Percentiles rank a stretch among this genome's conserved stretches.
Evolutionary conservation across 2,797 vertebrate genomes (phyloP).

Genomic region (Lepus townsendii): DNA sequence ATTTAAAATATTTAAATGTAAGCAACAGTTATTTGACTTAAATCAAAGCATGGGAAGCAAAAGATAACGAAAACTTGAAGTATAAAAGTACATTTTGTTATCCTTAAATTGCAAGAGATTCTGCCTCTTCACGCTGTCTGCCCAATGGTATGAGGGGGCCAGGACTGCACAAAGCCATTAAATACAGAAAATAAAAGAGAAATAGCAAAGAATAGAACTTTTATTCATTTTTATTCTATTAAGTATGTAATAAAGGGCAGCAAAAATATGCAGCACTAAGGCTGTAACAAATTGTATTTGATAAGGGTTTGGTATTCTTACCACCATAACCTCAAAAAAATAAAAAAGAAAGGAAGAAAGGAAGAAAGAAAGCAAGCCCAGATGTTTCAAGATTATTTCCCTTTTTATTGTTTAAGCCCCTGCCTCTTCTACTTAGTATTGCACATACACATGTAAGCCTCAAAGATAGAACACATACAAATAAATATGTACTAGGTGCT

Average conservation of each 20-base stretch:
- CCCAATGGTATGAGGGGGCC: neutral
- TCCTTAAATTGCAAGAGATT: neutral
- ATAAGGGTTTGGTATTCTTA: neutral
- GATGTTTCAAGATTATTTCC: neutral
- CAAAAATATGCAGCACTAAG: neutral
- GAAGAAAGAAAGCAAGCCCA: neutral
- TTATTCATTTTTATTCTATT: neutral
- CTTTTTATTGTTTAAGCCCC: neutral
- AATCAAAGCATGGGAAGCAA: neutral
- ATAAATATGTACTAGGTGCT: neutral
- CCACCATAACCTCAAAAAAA: neutral
- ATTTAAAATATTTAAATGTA: constrained; percentile 39
- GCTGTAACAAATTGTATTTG: neutral
- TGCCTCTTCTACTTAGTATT: neutral
- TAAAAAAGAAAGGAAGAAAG: no score
- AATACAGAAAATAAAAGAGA: neutral
- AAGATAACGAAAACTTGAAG: neutral
- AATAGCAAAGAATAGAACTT: neutral
- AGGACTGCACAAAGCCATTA: neutral
- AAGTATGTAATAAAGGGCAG: neutral
- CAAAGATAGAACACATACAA: neutral
- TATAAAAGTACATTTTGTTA: neutral
- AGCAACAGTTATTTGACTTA: neutral
- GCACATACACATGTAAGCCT: accelerated
- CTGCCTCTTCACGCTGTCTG: accelerated